These are phyloP conservation scores for Desoria tigrina DNA, from an alignment of 2,888 invertebrate species.

Conservation along the genomic window DNA sequence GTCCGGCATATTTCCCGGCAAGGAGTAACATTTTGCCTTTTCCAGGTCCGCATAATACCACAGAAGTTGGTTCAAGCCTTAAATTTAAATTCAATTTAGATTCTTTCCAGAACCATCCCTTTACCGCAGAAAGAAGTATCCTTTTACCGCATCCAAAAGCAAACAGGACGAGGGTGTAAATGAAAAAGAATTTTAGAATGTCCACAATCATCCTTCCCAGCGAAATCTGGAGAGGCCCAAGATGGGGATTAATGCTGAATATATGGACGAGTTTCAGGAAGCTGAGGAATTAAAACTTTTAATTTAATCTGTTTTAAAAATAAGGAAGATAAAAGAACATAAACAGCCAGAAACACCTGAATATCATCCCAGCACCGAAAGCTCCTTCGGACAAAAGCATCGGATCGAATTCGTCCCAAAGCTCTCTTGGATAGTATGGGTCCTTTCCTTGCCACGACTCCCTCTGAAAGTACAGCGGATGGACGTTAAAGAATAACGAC, in stretches of 20 bases:
- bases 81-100: too few relatives aligned
- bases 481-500: conserved; percentile 7
- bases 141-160: conserved; percentile 86
- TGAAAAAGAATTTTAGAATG: conserved; percentile 89
- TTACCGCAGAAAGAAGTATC: too few relatives aligned
- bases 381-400: conserved; percentile 88
- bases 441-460: conserved; percentile 64
- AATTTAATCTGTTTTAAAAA: conserved; percentile 4
- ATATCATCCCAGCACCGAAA: conserved; percentile 93
- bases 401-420: conserved; percentile 91
- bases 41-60: conserved; percentile 92
- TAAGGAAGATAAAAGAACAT: neutral
- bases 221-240: conserved; percentile 90
- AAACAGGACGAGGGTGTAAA: conserved; percentile 82
- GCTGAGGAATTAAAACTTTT: conserved; percentile 60
- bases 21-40: conserved; percentile 74
- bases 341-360: conserved; percentile 67
- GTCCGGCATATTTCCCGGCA: conserved; percentile 63
- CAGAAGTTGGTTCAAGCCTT: conserved; percentile 82
- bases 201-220: conserved; percentile 86
- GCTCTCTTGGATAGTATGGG: conserved; percentile 75
- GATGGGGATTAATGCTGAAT: conserved; percentile 89
- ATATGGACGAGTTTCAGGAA: conserved; percentile 87
- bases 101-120: too few relatives aligned
- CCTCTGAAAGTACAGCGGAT: conserved; percentile 54